Percentiles rank a stretch among this genome's conserved stretches.
phyloP scores from a whole-genome alignment of 2,797 vertebrate genomes.

The Melanotaenia maccullochi region DNA sequence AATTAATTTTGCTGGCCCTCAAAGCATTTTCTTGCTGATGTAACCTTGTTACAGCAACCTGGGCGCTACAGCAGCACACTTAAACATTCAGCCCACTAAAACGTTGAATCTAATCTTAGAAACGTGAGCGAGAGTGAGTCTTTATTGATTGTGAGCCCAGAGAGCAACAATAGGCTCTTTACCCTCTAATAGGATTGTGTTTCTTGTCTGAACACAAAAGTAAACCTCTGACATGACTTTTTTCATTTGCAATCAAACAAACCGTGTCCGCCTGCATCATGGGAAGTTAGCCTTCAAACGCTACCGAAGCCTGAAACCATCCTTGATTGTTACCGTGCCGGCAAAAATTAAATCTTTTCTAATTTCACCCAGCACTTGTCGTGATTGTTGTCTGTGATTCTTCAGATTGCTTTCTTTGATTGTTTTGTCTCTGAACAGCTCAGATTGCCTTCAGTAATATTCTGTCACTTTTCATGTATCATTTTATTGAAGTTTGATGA shows the following conservation, averaged over 20 bases:
- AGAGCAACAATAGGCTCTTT: slow-evolving; percentile 66
- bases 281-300: slow-evolving; percentile 63
- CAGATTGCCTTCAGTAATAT: slow-evolving; percentile 73
- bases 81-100: slow-evolving; percentile 63
- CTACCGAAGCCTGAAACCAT: slow-evolving; percentile 59
- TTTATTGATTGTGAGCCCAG: slow-evolving; percentile 75
- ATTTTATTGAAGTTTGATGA: slow-evolving; percentile 76
- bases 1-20: slow-evolving; percentile 51
- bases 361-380: slow-evolving; percentile 73
- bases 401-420: slow-evolving; percentile 78
- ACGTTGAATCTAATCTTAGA: slow-evolving; percentile 72
- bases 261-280: slow-evolving; percentile 58
- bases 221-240: slow-evolving; percentile 74
- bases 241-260: slow-evolving; percentile 79
- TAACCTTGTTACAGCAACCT: slow-evolving; percentile 60
- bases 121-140: slow-evolving; percentile 67
- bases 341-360: slow-evolving; percentile 76
- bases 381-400: slow-evolving; percentile 73
- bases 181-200: slow-evolving; percentile 77
- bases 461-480: slow-evolving; percentile 77
- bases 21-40: slow-evolving; percentile 41
- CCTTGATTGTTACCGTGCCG: slow-evolving; percentile 58
- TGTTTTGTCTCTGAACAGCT: slow-evolving; percentile 72
- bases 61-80: slow-evolving; percentile 45
- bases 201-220: slow-evolving; percentile 75